Evolutionary conservation across 2,888 invertebrate species (phyloP).

Genomic region (Pimpla rufipes): DNA sequence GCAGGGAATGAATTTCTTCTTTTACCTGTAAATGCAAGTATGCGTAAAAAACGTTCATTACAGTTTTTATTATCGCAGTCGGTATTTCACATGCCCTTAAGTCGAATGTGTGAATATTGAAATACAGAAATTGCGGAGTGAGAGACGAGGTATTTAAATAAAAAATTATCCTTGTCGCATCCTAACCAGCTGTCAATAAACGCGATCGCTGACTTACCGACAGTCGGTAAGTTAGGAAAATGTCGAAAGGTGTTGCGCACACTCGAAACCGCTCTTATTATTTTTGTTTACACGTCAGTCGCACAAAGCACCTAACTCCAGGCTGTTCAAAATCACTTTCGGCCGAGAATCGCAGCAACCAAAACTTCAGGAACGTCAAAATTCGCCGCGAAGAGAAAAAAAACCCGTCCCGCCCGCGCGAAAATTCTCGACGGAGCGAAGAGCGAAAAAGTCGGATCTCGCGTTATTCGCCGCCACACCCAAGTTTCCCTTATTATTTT

Average conservation of each 20-base stretch:
- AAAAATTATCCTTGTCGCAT: background rate
- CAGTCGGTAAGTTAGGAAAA: background rate
- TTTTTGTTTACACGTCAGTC: conserved; percentile 60
- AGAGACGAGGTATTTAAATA: background rate
- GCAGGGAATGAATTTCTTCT: no score
- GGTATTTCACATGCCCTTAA: no score
- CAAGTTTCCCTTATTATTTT: conserved; percentile 54
- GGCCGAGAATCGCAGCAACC: conserved; percentile 17
- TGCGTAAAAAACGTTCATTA: no score
- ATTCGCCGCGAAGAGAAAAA: background rate
- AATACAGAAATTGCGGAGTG: no score
- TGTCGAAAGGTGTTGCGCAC: background rate
- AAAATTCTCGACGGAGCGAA: conserved; percentile 10
- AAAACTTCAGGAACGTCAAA: conserved; percentile 25
- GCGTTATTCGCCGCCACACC: conserved; percentile 60
- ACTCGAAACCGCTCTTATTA: conserved; percentile 8
- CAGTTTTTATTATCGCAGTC: no score
- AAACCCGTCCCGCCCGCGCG: background rate
- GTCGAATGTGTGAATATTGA: no score
- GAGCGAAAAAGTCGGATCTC: conserved; percentile 26
- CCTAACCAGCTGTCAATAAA: background rate
- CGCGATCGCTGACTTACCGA: background rate
- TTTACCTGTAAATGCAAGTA: no score
- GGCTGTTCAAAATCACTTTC: conserved; percentile 46
- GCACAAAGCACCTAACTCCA: conserved; percentile 35